Conservation (phyloP, 1,140 invertebrate genomes). For the Calliphora vicina region DNA sequence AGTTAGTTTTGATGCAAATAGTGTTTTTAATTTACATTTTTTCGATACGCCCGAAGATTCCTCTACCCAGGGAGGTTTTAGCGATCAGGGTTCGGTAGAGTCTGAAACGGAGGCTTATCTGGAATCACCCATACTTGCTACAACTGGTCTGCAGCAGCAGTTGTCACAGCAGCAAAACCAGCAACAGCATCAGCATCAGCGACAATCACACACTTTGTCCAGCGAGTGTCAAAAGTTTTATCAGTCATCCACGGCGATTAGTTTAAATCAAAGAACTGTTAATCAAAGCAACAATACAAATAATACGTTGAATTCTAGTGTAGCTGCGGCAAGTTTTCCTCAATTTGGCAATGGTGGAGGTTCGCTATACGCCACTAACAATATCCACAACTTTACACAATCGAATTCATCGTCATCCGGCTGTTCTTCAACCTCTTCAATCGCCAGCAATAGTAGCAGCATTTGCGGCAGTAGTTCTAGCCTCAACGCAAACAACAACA, state of each 20-base stretch:
- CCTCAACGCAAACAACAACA: constrained; percentile 43
- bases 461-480: constrained; percentile 43
- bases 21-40: constrained; percentile 80
- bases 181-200: neutral
- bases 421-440: constrained; percentile 46
- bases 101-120: constrained; percentile 54
- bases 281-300: neutral
- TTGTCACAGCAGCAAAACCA: neutral
- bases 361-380: constrained; percentile 61
- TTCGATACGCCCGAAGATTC: constrained; percentile 76
- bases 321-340: neutral
- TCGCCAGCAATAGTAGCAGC: constrained; percentile 47
- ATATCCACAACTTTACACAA: constrained; percentile 59
- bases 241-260: neutral
- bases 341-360: constrained; percentile 59
- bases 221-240: neutral
- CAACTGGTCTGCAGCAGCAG: constrained; percentile 35
- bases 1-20: constrained; percentile 77
- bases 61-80: constrained; percentile 71
- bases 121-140: constrained; percentile 38
- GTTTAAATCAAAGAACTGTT: neutral
- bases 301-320: neutral
- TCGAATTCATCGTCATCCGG: constrained; percentile 46
- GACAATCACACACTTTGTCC: neutral
- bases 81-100: constrained; percentile 73